Evolutionary conservation across 1,140 invertebrate species (phyloP), one percentile per base, ranked within the genome.

Genomic region (Cydia fagiglandana): DNA sequence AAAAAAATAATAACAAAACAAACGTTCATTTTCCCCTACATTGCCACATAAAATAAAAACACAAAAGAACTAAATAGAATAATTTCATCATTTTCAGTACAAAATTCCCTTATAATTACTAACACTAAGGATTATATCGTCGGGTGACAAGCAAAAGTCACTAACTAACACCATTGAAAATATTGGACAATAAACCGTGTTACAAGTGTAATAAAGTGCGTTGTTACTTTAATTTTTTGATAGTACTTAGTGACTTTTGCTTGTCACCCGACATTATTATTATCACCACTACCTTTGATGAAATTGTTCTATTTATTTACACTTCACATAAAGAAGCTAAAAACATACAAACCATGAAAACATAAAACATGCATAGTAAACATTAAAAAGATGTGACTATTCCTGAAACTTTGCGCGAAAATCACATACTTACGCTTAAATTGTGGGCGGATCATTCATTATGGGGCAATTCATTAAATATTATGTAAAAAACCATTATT

Each of bases 321-420:
- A 73, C 38, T 68, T 77, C 13, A 53, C 10, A 75, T 75, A 47
- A 77, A 15, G 13, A 73, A 77, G 38, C 13, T 66, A 30, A 68
- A 56, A 47, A 34, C 61, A 61, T 47, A 24, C 6, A 28, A 56
- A 76, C 64, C 28, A 56, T 38, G 28, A 64, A 64, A 38, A 50
- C 24, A 64, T 24, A 28, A 24, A 64, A 6, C 12, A 45, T 20
- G 20, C 34, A 64, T 75, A 34, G 12, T 24, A 73, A 45, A 73
- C 5, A 2, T n/a, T 34, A 28, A 73, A 66, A 66, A 41, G 20
- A 17, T 20, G 41, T 61, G 50, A 53, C 50, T 53, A 53, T 17
- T 53, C n/a, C 50, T 13, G 50, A 53, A 17, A 53, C 50, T 4
- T 53, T 50, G n/a, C 50, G 15, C n/a, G 15, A 17, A 17, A n/a